Base-by-base conservation (phyloP, 2,113 vertebrate species). In the Oreochromis spilurus region DNA sequence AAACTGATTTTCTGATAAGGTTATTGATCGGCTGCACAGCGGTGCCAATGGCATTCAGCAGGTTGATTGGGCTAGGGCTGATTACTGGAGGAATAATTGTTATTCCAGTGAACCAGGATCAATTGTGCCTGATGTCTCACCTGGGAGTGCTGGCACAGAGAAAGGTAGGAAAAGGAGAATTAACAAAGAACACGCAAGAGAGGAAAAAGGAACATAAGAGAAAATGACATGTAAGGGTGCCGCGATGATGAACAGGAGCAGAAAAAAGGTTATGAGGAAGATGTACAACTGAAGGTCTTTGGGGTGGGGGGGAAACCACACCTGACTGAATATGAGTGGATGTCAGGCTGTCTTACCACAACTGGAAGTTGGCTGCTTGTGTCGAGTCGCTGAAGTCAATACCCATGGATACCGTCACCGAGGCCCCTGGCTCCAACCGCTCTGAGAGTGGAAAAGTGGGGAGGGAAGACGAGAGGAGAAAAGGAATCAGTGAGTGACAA, bases 71-170 rank as follows among this genome's bases (percentile, higher is more conserved):
- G 96, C 97, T 95, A 96, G 96, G 82, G 95, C 97, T 97, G 98
- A 99, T 99, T 98, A 98, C 97, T 96, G 97, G 96, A 96, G 97
- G 97, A 98, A 97, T 98, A 98, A 98, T 98, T 98, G 98, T 98
- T 98, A 98, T 99, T 97, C 97, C 96, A 96, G 94, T 95, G 96
- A 97, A 97, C 97, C 93, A 95, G 95, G 97, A 98, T 99, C 98
- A 98, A 99, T 98, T 94, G 97, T 87, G 96, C 96, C 94, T 97
- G 97, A 97, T 96, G 96, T 93, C 97, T 97, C 96, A 97, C 95
- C 96, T 96, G 97, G 96, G 91, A 94, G 95, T 86, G 97, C 93
- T 88, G 95, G 95, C 96, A 95, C 92, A 93, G 97, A 95, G 88
- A 19, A 12, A 53, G 50, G 50, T 14, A 78, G 84, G 87, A 88